phyloP scores from a whole-genome alignment of 2,797 vertebrate species.

The Tympanoctomys barrerae region DNA sequence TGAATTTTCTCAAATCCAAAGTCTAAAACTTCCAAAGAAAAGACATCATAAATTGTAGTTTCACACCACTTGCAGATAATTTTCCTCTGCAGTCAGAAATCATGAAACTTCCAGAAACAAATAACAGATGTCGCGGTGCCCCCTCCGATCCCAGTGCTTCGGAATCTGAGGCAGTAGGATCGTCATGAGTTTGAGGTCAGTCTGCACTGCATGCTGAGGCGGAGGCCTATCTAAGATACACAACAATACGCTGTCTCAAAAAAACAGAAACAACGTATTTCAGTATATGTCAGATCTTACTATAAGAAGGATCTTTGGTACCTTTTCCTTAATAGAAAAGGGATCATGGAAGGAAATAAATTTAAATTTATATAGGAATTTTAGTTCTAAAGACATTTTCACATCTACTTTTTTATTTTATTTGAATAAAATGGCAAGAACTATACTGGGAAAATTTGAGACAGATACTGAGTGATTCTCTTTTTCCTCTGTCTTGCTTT shows the following conservation, averaged over 20 bases:
- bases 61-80: neutral
- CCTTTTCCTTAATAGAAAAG: conserved; percentile 37
- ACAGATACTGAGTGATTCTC: neutral
- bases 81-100: neutral
- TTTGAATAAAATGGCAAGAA: neutral
- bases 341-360: conserved; percentile 3
- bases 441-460: neutral
- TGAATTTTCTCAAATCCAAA: conserved; percentile 23
- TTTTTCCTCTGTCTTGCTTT: neutral
- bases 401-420: neutral
- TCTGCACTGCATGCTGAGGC: no score
- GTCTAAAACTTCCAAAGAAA: conserved; percentile 5
- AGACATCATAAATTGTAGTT: neutral
- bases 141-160: no score
- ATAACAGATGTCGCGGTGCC: no score
- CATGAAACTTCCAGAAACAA: neutral
- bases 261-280: neutral
- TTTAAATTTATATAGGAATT: neutral
- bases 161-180: no score
- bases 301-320: neutral
- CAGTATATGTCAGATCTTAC: neutral
- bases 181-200: no score
- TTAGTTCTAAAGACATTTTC: conserved; percentile 42
- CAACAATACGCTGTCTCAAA: no score
- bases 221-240: no score